Conservation (phyloP, 2,113 vertebrate species). For the Eublepharis macularius region DNA sequence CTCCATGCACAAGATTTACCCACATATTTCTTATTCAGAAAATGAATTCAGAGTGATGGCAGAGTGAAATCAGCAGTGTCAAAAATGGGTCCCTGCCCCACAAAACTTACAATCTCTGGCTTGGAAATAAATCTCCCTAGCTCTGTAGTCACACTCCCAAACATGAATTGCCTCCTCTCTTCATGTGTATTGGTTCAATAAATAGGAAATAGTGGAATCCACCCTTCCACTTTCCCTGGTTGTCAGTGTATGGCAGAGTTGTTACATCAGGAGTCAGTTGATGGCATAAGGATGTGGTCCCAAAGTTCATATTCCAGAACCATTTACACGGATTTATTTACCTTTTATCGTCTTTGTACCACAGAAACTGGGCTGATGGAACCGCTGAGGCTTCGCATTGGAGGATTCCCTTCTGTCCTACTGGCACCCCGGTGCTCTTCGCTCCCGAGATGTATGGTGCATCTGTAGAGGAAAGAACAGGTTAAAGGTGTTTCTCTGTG, state of each 20-base stretch:
- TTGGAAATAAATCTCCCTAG: background rate
- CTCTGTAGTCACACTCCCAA: background rate
- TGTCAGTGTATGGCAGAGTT: background rate
- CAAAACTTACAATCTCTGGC: background rate
- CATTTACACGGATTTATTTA: constrained; percentile 52
- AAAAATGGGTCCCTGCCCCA: background rate
- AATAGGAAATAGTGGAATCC: background rate
- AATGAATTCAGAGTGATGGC: background rate
- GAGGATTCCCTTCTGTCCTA: constrained; percentile 89
- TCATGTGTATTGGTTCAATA: background rate
- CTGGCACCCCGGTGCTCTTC: constrained; percentile 86
- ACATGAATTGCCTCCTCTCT: background rate
- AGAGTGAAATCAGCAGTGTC: background rate
- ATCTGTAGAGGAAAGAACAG: constrained; percentile 72
- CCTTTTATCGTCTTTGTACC: constrained; percentile 96
- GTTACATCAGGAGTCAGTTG: background rate
- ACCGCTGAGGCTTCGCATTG: constrained; percentile 92
- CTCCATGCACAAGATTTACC: background rate
- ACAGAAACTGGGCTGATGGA: constrained; percentile 91
- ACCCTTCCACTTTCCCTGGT: too few species aligned
- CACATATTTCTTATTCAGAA: background rate
- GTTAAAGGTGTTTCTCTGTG: fast-evolving
- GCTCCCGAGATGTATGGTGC: constrained; percentile 90
- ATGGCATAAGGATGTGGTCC: background rate
- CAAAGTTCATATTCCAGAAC: background rate